phyloP scores from a whole-genome alignment of 2,888 invertebrate species.

The Bombylius discolor region DNA sequence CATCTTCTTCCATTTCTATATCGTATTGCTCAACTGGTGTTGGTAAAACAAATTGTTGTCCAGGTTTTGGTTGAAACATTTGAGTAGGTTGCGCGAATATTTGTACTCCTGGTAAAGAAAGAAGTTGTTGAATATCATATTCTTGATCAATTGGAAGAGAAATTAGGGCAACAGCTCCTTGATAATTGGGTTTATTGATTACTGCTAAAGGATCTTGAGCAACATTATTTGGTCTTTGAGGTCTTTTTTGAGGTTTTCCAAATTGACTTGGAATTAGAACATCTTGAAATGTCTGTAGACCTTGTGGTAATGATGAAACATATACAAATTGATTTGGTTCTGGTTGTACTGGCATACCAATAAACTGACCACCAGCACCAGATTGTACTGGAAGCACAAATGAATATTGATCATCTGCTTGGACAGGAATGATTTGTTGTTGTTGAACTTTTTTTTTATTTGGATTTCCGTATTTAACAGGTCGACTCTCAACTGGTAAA shows the following conservation, averaged over 20 bases:
- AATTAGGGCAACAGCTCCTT: not conserved
- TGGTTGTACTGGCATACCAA: not conserved
- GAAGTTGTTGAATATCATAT: not conserved
- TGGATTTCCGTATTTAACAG: not conserved
- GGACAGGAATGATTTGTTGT: not conserved
- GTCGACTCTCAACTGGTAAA: conserved; percentile 3
- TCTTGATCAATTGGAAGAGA: not conserved
- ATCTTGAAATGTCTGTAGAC: too few relatives aligned
- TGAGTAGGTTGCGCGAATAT: not conserved
- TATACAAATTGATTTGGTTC: too few relatives aligned
- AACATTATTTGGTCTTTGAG: not conserved
- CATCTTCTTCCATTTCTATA: not conserved
- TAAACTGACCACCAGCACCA: not conserved
- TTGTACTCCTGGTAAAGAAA: not conserved
- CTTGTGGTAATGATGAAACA: too few relatives aligned
- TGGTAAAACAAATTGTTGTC: not conserved
- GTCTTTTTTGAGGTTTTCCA: not conserved
- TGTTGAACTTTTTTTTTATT: not conserved
- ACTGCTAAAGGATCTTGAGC: not conserved
- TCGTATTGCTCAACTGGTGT: not conserved
- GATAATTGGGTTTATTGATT: not conserved
- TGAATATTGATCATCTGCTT: not conserved
- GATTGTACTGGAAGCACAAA: not conserved
- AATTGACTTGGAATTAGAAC: too few relatives aligned
- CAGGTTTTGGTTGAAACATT: not conserved